Percentiles rank a stretch among this genome's conserved stretches.
Conservation (phyloP, 2,113 vertebrate genomes). For the Gorsachius goisagi region DNA sequence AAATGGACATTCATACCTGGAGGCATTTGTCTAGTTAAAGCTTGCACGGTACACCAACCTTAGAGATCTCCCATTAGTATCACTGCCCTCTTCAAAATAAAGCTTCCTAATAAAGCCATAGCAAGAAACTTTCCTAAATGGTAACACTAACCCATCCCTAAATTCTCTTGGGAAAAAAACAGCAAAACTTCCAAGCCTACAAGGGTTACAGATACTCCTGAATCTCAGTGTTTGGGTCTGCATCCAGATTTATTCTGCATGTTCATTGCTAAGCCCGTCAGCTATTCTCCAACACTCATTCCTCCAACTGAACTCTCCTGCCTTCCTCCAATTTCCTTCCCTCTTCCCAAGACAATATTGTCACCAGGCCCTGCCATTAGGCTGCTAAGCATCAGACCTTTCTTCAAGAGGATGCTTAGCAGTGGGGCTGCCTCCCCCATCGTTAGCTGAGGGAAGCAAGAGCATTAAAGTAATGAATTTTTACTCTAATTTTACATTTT, state of each 20-base stretch:
- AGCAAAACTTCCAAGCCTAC: not conserved
- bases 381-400: accelerated
- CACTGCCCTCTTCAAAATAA: not conserved
- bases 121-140: not conserved
- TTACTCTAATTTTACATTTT: not conserved
- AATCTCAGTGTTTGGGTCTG: not conserved
- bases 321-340: not conserved
- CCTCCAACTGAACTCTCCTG: not conserved
- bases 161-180: not conserved
- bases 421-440: not conserved
- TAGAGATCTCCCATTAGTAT: not conserved
- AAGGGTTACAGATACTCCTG: not conserved
- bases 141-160: not conserved
- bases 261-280: not conserved
- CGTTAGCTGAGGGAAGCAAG: not conserved
- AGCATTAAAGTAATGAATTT: not conserved
- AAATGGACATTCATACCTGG: not conserved
- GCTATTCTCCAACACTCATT: not conserved
- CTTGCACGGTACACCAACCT: not conserved
- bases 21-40: not conserved
- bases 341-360: not conserved
- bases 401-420: not conserved
- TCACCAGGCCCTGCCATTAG: not conserved
- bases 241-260: not conserved
- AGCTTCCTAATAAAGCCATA: not conserved